Base-by-base conservation (phyloP, 2,797 vertebrate species). In the Anolis apletophallus region DNA sequence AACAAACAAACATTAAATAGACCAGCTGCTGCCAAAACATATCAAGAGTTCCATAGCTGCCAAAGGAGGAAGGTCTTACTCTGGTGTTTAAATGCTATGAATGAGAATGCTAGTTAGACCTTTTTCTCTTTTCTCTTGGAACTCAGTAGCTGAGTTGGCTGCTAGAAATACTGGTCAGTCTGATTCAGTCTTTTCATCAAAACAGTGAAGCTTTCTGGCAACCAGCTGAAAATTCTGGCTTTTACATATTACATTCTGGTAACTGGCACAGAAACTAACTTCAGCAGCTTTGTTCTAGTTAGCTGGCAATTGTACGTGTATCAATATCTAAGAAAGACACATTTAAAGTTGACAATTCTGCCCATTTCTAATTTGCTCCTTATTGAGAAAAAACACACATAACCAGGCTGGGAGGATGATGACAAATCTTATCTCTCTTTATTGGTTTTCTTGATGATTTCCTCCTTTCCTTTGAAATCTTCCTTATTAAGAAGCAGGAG, bases 401-500 rank as follows among this genome's bases (percentile, higher is more conserved):
- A 16, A 57, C 55, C 61, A 64, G 61, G 61, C 26, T 29, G 26
- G 23, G 23, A 6, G 10, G 26, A 64, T 64, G 9, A 64, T 64
- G 61, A 77, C 52, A 68, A 75, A 52, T 75, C 13, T 40, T 36
- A 29, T 55, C 10, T 13, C 10, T 11, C 32, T n/a, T n/a, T 12
- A 16, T 26, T 3, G 17, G 34, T 77, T 77, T 77, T 54, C 59
- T 54, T 36, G 23, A 19, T 69, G n/a, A 13, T 67, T 59, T 50
- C 4, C 12, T 21, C 9, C 74, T 13, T 29, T 14, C 0, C 79
- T 69, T 10, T 68, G 74, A 29, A n/a, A 64, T 3, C 0, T 64
- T 89, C 1, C 0, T 55, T 91, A 76, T 73, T 85, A 87, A 87
- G 21, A 88, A 88, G 40, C 17, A 40, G 3, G 54, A 85, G 59